These are phyloP conservation scores for Formica exsecta DNA, from an alignment of 1,140 invertebrate genomes.

Conservation along the genomic window DNA sequence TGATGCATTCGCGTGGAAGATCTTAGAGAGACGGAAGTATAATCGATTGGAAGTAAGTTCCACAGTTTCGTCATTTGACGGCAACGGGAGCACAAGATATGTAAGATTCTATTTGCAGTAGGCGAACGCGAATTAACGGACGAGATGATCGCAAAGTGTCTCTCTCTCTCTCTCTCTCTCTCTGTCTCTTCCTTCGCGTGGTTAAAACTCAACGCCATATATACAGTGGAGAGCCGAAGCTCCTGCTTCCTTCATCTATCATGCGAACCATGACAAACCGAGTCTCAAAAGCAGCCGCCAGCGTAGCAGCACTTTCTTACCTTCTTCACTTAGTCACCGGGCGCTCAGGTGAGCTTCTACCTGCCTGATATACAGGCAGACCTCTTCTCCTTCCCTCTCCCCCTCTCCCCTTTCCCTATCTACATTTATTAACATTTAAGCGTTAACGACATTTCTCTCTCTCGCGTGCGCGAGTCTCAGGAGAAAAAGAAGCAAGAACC, in stretches of 20 bases:
- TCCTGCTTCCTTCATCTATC: conserved; percentile 84
- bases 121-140: conserved; percentile 67
- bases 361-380: conserved; percentile 75
- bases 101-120: conserved; percentile 74
- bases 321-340: conserved; percentile 73
- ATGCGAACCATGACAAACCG: conserved; percentile 86
- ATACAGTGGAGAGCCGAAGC: conserved; percentile 52
- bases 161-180: conserved; percentile 23
- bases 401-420: conserved; percentile 63
- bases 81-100: conserved; percentile 41
- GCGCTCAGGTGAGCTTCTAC: conserved; percentile 78
- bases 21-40: neutral
- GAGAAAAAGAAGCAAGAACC: conserved; percentile 73
- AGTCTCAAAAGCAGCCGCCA: conserved; percentile 84
- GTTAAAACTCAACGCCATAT: conserved; percentile 64
- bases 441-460: conserved; percentile 84
- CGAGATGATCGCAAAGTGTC: conserved; percentile 76
- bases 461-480: conserved; percentile 53
- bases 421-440: conserved; percentile 86
- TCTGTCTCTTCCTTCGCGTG: neutral
- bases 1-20: neutral
- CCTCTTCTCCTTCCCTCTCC: conserved; percentile 54
- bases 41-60: conserved; percentile 31
- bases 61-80: conserved; percentile 39
- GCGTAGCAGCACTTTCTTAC: conserved; percentile 73